Base-by-base conservation (phyloP, 1,140 invertebrate species). In the Calliphora vicina region DNA sequence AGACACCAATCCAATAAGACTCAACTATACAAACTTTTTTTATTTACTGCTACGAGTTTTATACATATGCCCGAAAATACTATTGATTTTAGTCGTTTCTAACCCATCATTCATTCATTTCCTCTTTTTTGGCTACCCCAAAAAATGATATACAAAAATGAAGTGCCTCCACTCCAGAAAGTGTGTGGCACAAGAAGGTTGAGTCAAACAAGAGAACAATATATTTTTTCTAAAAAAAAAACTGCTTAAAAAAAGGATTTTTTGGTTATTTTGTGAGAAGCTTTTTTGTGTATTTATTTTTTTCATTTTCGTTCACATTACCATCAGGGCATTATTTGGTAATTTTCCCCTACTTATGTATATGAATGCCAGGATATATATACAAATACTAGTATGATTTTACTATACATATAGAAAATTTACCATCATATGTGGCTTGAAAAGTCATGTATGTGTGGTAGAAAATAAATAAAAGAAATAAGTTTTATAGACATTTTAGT, bases 401-500 rank as follows among this genome's bases (percentile, higher is more conserved):
- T 67, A 23, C 8, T 67, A n/a, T 17, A 57, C 5, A 25, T 20
- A 10, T 10, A 67, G 1, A 23, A 10, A 23, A 20, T 67, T 67
- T 20, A 67, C n/a, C 61, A 67, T 23, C 61, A 67, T 20, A 67
- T 67, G 23, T 23, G 61, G n/a, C 61, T 23, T 67, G 8, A 20
- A 67, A 12, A 20, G 20, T 23, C 61, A 23, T 67, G n/a, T 23
- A 67, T 67, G n/a, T 23, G 25, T 67, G 61, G 61, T 67, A 67
- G 43, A 76, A 76, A 8, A 23, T 23, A 78, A 45, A 78, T 2
- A 78, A 45, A 43, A 78, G 12, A 78, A 45, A 78, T 23, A 78
- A 78, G 42, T 43, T 78, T 78, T 78, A 78, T 78, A 78, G 74
- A 78, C 74, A 78, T 78, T 78, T 78, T 42, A 78, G 74, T 78